Evolutionary conservation across 2,113 vertebrate species (phyloP).

Genomic region (Dipodomys stephensi): DNA sequence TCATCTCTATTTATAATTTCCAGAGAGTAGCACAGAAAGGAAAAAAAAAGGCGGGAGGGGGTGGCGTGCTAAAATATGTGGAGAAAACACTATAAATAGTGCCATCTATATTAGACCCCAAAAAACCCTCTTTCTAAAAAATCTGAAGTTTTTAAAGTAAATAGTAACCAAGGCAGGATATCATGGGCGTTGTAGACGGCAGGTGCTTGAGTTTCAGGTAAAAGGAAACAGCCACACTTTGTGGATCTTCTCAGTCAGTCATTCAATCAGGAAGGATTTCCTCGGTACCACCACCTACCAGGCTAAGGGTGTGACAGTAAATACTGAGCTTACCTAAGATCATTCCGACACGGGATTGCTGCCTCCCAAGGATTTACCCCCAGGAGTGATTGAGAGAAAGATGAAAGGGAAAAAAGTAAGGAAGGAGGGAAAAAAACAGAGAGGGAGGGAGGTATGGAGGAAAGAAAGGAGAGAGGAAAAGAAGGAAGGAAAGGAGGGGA

Average conservation of each 20-base stretch:
- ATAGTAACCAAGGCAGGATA: background rate
- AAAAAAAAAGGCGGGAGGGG: background rate
- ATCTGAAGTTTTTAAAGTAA: constrained; percentile 42
- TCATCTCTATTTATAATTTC: background rate
- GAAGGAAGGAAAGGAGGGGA: background rate
- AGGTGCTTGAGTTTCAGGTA: background rate
- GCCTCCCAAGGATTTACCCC: background rate
- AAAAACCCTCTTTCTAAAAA: background rate
- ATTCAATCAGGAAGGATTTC: background rate
- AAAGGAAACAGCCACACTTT: background rate
- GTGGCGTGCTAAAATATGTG: background rate
- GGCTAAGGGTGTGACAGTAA: background rate
- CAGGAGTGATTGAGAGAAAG: background rate
- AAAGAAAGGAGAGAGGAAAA: rapidly evolving
- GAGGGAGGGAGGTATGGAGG: background rate
- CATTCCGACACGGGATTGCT: background rate
- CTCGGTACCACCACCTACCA: background rate
- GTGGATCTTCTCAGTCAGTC: background rate
- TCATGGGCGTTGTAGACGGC: background rate
- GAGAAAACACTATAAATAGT: background rate
- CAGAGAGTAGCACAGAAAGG: background rate
- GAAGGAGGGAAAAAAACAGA: no score
- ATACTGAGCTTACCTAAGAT: background rate
- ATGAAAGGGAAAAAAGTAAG: no score
- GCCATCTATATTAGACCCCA: background rate